Evolutionary conservation across 2,888 invertebrate species (phyloP), one percentile per base, ranked within the genome.

Genomic region (Uropetala carovei): DNA sequence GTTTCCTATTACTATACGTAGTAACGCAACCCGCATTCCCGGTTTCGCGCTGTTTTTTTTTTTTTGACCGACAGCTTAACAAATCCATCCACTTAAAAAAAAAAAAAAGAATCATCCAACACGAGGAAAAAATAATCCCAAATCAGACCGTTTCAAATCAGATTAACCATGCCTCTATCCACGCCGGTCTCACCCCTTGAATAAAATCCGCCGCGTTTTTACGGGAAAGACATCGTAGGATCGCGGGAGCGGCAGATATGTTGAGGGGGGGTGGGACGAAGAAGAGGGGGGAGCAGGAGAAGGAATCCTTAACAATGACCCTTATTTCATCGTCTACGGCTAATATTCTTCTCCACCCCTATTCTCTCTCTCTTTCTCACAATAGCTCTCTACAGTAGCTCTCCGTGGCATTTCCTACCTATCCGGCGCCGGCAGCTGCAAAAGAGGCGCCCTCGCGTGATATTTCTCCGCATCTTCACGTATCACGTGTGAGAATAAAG

Each of bases 251-350:
- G 68, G 22, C n/a, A 22, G n/a, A 68, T 18, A 22, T n/a, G 68
- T 18, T 22, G 68, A 1, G 10, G 75, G 75, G 5, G 75, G 8
- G 14, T n/a, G n/a, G n/a, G n/a, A 43, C 58, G 57, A 22, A 0
- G 43, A 7, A 13, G 59, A 86, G 57, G 60, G 83, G 86, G 0
- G 43, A 7, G 27, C 13, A 59, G 18, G 60, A 43, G 86, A 85
- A 10, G 60, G 86, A 86, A 86, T 86, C 86, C 86, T 86, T 86
- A 86, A 60, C 60, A 86, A 30, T 86, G 86, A 22, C 60, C n/a
- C 86, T n/a, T 60, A 18, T 59, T 43, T 83, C 43, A 27, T 27
- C 86, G 86, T 11, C 22, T 10, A 86, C 60, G 57, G 56, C 83
- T 83, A 57, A 83, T 43, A 57, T 56, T 57, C 85, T 22, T 84